These are phyloP conservation scores for Ashinkailepas kermadecensis DNA, from an alignment of 2,888 invertebrate species.

Conservation along the genomic window DNA sequence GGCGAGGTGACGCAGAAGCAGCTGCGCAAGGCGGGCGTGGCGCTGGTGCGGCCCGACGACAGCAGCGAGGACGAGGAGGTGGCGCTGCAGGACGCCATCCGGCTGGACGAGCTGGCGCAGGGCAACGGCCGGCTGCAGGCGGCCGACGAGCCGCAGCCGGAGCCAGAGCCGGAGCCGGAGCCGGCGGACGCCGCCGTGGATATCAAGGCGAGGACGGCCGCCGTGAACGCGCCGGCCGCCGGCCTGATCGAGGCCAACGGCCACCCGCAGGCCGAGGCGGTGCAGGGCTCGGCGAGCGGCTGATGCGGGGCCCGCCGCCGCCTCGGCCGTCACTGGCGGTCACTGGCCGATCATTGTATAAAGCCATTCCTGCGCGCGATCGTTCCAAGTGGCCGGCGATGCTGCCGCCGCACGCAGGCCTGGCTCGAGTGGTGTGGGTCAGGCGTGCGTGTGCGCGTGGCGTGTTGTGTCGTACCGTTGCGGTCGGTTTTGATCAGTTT, in stretches of 20 bases:
- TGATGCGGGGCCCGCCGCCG: background rate
- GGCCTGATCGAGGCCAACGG: background rate
- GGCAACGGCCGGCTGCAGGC: background rate
- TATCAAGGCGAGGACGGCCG: background rate
- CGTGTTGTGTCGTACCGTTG: background rate
- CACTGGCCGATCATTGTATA: background rate
- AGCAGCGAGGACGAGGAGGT: conserved; percentile 10
- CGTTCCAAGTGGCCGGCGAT: too few species aligned
- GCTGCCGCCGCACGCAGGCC: too few species aligned
- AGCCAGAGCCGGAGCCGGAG: too few species aligned
- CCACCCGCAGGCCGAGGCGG: background rate
- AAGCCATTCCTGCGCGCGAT: background rate
- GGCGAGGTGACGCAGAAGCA: conserved; percentile 9
- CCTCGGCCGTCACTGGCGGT: background rate
- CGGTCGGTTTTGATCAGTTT: background rate
- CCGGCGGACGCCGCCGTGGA: too few species aligned
- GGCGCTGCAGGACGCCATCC: too few species aligned
- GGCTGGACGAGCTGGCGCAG: background rate
- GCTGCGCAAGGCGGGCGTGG: background rate
- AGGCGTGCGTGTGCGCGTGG: background rate
- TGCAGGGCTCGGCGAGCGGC: background rate
- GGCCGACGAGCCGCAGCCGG: background rate
- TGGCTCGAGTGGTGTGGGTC: too few species aligned
- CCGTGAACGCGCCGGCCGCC: background rate
- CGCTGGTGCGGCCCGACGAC: background rate